Conservation (phyloP, 2,888 invertebrate species). For the Andrena haemorrhoa region DNA sequence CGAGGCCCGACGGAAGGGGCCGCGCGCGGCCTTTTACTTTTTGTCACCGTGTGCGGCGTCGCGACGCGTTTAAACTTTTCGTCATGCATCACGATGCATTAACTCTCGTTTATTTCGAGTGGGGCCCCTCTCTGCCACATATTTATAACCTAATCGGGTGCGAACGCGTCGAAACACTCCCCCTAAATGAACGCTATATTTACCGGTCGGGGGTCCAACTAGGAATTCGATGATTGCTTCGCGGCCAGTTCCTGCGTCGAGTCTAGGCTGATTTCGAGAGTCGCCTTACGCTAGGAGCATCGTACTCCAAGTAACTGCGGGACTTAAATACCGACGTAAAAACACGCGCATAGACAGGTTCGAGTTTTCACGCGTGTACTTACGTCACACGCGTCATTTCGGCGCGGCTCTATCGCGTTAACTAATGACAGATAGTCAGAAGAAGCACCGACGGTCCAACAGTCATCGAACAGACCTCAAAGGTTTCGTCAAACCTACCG, state of each 20-base stretch:
- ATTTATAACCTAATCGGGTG: slow-evolving; percentile 70
- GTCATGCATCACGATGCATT: slow-evolving; percentile 71
- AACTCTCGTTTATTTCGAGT: slow-evolving; percentile 70
- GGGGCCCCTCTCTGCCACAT: slow-evolving; percentile 38
- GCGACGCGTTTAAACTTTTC: slow-evolving; percentile 74
- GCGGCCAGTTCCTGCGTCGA: not conserved
- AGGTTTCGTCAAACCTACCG: not conserved
- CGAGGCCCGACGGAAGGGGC: slow-evolving; percentile 32
- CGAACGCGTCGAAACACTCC: slow-evolving; percentile 51
- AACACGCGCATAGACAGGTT: no score
- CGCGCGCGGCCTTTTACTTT: slow-evolving; percentile 63
- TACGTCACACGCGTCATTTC: not conserved
- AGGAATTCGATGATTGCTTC: slow-evolving; percentile 4
- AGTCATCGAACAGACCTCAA: not conserved
- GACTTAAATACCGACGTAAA: no score
- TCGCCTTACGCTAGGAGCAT: not conserved
- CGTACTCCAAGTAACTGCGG: no score
- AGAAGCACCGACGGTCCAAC: not conserved
- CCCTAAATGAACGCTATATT: slow-evolving; percentile 33
- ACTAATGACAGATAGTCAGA: not conserved
- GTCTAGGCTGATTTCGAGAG: not conserved
- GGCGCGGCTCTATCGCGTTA: not conserved
- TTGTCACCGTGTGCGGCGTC: slow-evolving; percentile 77
- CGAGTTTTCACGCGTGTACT: not conserved
- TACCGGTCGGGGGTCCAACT: slow-evolving; percentile 6